Conservation (phyloP, 2,113 vertebrate genomes). For the Ciconia stormi region DNA sequence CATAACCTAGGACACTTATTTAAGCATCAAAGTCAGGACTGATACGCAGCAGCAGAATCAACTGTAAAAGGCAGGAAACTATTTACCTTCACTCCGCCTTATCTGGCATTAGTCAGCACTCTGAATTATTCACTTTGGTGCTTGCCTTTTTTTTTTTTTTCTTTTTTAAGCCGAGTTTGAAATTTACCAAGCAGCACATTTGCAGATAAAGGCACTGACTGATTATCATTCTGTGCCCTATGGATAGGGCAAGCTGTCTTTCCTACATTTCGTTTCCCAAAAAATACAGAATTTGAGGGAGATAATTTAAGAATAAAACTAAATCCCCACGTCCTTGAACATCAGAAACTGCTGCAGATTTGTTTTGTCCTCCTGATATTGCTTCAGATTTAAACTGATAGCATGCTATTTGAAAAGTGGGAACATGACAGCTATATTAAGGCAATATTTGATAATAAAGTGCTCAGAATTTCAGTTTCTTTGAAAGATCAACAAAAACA, state of each 20-base stretch:
- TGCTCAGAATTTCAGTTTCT: not conserved
- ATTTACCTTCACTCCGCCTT: not conserved
- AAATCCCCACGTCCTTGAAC: not conserved
- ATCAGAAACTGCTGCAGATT: not conserved
- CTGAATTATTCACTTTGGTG: not conserved
- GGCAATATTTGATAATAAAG: not conserved
- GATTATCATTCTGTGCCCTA: not conserved
- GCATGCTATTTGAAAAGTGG: not conserved
- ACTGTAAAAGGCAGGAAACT: not conserved
- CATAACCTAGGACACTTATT: not conserved
- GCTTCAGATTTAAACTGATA: not conserved
- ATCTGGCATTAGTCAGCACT: conserved; percentile 7
- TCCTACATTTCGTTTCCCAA: not conserved
- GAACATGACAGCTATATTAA: not conserved
- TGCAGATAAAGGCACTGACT: not conserved
- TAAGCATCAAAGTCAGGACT: not conserved
- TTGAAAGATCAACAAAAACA: not conserved
- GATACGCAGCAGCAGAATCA: not conserved
- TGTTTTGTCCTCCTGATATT: not conserved
- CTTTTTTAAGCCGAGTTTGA: not conserved
- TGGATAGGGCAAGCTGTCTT: not conserved
- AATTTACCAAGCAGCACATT: not conserved
- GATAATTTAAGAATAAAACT: not conserved
- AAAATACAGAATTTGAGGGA: not conserved
- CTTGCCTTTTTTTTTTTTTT: not conserved